Conservation (phyloP, 2,113 vertebrate genomes). For the Ifrita kowaldi region DNA sequence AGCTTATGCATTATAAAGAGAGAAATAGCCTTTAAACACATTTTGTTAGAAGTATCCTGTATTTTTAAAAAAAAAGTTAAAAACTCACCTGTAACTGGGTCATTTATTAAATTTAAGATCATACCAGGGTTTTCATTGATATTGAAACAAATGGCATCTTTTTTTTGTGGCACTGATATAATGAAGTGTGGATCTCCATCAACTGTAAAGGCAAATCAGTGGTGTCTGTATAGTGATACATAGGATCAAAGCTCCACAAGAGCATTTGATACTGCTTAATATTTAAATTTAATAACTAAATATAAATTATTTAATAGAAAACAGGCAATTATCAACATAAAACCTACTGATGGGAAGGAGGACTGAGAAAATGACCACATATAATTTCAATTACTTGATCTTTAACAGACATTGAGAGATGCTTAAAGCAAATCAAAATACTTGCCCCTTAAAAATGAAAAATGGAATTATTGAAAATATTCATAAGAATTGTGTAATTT, state of each 20-base stretch:
- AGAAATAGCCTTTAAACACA: not conserved
- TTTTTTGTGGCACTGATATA: conserved; percentile 79
- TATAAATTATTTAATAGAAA: not conserved
- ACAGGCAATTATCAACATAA: not conserved
- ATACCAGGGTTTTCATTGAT: conserved; percentile 85
- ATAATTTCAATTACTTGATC: not conserved
- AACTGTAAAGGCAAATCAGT: conserved; percentile 74
- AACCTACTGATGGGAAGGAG: not conserved
- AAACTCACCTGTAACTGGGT: conserved; percentile 81
- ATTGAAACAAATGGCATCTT: conserved; percentile 91
- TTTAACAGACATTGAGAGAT: not conserved
- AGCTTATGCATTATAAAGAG: not conserved
- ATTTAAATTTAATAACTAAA: not conserved
- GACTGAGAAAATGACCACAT: not conserved
- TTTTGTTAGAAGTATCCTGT: not conserved
- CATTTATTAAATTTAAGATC: conserved; percentile 85
- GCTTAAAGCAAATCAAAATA: not conserved
- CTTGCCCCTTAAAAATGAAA: not conserved
- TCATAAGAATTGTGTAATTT: not conserved
- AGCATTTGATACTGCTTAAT: not conserved
- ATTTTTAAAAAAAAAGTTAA: not conserved
- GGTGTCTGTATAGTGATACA: not conserved
- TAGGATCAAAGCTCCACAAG: not conserved
- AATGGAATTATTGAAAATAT: not conserved
- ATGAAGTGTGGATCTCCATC: conserved; percentile 96